Conservation (phyloP, 2,797 vertebrate species). For the Lutjanus argentimaculatus region DNA sequence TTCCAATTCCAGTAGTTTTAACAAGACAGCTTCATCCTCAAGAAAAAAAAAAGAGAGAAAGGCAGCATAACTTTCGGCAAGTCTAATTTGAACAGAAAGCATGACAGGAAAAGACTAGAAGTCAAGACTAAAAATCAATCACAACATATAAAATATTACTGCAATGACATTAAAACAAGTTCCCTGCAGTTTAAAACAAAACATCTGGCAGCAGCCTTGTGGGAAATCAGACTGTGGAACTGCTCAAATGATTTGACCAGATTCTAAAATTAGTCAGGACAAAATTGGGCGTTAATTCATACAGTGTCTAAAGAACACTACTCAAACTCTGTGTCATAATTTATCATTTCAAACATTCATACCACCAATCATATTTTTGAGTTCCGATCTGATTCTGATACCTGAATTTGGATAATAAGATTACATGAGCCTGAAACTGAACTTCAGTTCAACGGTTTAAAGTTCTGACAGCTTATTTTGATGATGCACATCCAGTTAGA, state of each 20-base stretch:
- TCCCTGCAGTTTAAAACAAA: not conserved
- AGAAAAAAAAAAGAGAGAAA: not conserved
- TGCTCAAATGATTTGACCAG: not conserved
- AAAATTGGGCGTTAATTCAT: not conserved
- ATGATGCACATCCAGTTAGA: too few relatives aligned
- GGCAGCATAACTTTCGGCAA: not conserved
- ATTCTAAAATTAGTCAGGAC: not conserved
- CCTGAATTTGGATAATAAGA: too few relatives aligned
- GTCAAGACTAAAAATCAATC: not conserved
- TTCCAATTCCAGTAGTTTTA: not conserved
- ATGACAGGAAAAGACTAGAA: not conserved
- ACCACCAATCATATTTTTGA: too few relatives aligned
- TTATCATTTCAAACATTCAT: not conserved
- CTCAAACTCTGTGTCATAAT: too few relatives aligned
- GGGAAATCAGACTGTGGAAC: not conserved
- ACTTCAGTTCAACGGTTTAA: too few relatives aligned
- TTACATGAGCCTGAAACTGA: too few relatives aligned
- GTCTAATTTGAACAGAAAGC: not conserved
- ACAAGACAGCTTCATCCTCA: not conserved
- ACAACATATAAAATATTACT: not conserved
- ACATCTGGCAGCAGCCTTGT: not conserved
- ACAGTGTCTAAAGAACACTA: too few relatives aligned
- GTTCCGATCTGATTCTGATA: too few relatives aligned
- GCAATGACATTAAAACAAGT: not conserved
- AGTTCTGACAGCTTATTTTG: too few relatives aligned